Conservation (phyloP, 2,888 invertebrate genomes). For the Thymelicus sylvestris region DNA sequence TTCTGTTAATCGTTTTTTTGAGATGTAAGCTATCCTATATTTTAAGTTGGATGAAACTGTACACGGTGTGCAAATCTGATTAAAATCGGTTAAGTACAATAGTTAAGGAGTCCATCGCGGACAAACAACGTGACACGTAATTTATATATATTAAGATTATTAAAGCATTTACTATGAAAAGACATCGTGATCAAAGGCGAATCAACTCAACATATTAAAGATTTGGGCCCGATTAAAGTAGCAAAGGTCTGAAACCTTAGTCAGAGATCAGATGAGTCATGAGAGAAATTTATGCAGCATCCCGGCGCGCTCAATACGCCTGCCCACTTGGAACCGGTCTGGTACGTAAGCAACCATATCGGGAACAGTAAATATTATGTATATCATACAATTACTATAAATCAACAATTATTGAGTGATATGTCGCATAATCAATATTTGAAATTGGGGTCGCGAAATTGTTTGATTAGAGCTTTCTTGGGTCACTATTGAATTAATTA, state of each 20-base stretch:
- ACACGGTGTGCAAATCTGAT: too few species aligned
- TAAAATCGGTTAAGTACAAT: too few species aligned
- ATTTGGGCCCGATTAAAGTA: conserved; percentile 30
- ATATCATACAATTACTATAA: conserved; percentile 16
- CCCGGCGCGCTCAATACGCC: conserved; percentile 33
- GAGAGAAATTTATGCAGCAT: conserved; percentile 35
- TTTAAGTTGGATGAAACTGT: too few species aligned
- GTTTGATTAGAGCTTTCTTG: background rate
- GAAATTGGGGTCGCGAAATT: background rate
- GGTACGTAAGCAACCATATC: conserved; percentile 21
- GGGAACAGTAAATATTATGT: conserved; percentile 32
- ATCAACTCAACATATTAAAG: background rate
- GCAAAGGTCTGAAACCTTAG: conserved; percentile 33
- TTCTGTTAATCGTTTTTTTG: too few species aligned
- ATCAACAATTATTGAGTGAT: conserved; percentile 40
- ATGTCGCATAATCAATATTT: background rate
- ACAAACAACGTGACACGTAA: too few species aligned
- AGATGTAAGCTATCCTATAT: too few species aligned
- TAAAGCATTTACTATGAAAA: background rate
- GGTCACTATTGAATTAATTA: background rate
- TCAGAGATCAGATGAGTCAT: conserved; percentile 36
- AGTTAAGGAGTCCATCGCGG: too few species aligned
- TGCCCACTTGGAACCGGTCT: conserved; percentile 38
- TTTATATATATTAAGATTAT: too few species aligned
- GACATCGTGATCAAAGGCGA: background rate